These are phyloP conservation scores for Amblyopsis hoosieri DNA, from an alignment of 2,797 vertebrate genomes.

Conservation along the genomic window DNA sequence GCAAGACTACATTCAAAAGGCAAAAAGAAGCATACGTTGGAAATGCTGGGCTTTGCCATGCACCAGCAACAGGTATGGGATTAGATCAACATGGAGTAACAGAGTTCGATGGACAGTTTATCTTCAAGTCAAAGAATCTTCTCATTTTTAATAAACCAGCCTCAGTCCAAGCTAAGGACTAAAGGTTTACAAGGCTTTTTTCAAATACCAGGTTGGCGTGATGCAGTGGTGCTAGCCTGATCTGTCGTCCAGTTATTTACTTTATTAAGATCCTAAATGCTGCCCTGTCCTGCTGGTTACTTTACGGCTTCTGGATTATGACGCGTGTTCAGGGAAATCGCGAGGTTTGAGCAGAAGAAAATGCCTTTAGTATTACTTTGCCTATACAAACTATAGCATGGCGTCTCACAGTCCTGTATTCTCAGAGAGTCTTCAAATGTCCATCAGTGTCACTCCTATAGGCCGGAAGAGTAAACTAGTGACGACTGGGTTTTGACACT, in stretches of 20 bases:
- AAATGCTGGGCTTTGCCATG: slow-evolving; percentile 30
- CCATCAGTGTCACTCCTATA: neutral
- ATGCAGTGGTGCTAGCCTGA: slow-evolving; percentile 45
- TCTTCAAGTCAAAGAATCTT: slow-evolving; percentile 52
- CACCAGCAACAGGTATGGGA: slow-evolving; percentile 36
- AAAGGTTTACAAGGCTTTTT: slow-evolving; percentile 66
- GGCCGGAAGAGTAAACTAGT: neutral
- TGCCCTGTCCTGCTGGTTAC: slow-evolving; percentile 49
- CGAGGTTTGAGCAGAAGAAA: slow-evolving; percentile 42
- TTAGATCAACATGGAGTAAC: slow-evolving; percentile 55
- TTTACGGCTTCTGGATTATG: slow-evolving; percentile 64
- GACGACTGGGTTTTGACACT: slow-evolving; percentile 23
- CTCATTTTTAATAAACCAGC: slow-evolving; percentile 63
- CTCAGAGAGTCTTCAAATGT: slow-evolving; percentile 4
- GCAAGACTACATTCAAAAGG: neutral
- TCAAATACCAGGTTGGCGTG: slow-evolving; percentile 65
- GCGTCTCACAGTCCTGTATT: slow-evolving; percentile 10
- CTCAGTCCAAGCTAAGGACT: slow-evolving; percentile 56
- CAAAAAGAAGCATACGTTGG: slow-evolving; percentile 8
- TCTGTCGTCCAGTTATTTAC: slow-evolving; percentile 71
- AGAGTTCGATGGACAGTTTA: slow-evolving; percentile 49
- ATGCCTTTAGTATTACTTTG: slow-evolving; percentile 29
- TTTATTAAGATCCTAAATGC: slow-evolving; percentile 76
- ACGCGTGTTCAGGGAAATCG: slow-evolving; percentile 55
- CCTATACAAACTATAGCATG: slow-evolving; percentile 19